Conservation (phyloP, 2,888 invertebrate species). For the Sarcophaga variegata region DNA sequence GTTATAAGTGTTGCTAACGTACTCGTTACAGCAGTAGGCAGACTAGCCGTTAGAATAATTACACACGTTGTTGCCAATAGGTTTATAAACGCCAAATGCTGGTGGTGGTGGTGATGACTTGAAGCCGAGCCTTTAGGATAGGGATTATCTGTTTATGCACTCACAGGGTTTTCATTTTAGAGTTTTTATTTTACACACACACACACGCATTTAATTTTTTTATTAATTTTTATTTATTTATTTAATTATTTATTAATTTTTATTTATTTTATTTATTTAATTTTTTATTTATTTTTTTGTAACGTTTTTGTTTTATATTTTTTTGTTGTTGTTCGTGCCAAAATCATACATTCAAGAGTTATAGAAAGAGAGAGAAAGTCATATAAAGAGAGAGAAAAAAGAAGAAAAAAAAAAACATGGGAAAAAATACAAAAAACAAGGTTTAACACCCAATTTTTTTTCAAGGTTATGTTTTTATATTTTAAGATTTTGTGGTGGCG, state of each 20-base stretch:
- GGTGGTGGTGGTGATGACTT: constrained; percentile 27
- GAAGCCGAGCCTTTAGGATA: constrained; percentile 60
- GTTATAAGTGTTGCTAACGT: constrained; percentile 27
- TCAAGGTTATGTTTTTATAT: constrained; percentile 10
- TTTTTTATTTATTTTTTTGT: too few relatives aligned
- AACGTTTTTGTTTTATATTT: constrained; percentile 31
- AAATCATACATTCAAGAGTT: constrained; percentile 50
- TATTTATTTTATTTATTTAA: too few relatives aligned
- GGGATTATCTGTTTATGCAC: constrained; percentile 58
- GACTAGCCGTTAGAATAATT: constrained; percentile 21
- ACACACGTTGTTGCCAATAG: constrained; percentile 44
- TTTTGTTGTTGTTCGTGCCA: constrained; percentile 58
- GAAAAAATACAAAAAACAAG: constrained; percentile 62
- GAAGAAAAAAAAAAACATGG: constrained; percentile 41
- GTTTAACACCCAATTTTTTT: constrained; percentile 59
- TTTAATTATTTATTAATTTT: too few relatives aligned
- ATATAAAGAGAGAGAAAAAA: constrained; percentile 61
- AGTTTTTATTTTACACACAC: constrained; percentile 12
- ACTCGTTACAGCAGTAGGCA: constrained; percentile 24
- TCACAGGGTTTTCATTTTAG: neutral
- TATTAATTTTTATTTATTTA: too few relatives aligned
- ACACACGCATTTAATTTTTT: constrained; percentile 18
- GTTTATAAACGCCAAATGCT: constrained; percentile 29
- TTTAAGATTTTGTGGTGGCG: constrained; percentile 27
- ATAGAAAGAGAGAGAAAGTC: constrained; percentile 52